Evolutionary conservation across 1,140 invertebrate genomes (phyloP), one percentile per base, ranked within the genome.

Genomic region (Colletes latitarsis): DNA sequence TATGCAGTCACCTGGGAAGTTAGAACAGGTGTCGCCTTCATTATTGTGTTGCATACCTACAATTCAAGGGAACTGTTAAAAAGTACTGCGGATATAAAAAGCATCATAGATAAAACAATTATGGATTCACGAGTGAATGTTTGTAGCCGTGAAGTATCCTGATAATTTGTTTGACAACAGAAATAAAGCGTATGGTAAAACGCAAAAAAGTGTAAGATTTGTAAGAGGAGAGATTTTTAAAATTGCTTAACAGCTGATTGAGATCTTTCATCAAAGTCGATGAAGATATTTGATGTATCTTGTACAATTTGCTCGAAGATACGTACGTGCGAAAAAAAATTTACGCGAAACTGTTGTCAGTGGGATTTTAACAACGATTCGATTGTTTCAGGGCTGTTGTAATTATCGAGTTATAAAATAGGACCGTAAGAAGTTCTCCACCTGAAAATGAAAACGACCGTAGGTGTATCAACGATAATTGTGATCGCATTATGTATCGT

Each of bases 1-100:
- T 67, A 71, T 64, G 70, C 60, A 21, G 60, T 64, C 53, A 55
- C 17, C 21, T 19, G 67, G 5, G n/a, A 64, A 57, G 39, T 66
- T 55, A 5, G 60, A 39, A 55, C 58, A 73, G 46, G 49, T 57
- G 52, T 64, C 52, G 17, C 21, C 52, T 43, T 60, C 60, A 6
- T 72, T 49, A 19, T 39, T 64, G 10, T 39, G n/a, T 73, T 10
- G 39, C n/a, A 19, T 21, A 21, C 43, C 43, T 21, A 19, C 10
- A n/a, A n/a, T 21, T 49, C n/a, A 6, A 6, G 21, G 10, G 21
- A 12, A 14, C 0, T 9, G 43, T 14, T 66, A 10, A 66, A 66
- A 46, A 12, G 41, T 12, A 19, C 43, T 19, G 66, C 41, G 43
- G 39, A 10, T 12, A 70, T 41, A 52, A 43, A 19, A 69, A 41